Percentiles rank a stretch among this genome's conserved stretches.
Conservation (phyloP, 2,888 invertebrate species). For the Rhingia campestris region DNA sequence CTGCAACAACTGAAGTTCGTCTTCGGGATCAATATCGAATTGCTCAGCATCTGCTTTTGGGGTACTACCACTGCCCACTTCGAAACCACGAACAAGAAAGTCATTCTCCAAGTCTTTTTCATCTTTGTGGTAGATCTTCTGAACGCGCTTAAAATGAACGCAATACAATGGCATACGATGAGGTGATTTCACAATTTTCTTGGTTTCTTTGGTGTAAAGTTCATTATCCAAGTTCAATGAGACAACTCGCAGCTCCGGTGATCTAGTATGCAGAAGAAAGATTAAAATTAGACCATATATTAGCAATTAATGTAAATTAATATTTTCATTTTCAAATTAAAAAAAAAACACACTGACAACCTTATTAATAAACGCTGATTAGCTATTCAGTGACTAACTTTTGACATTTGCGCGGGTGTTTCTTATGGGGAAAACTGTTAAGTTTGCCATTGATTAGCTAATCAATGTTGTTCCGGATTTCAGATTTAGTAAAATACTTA, state of each 20-base stretch:
- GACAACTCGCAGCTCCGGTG: conserved; percentile 52
- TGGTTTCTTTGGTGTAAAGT: not conserved
- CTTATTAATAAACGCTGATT: no score
- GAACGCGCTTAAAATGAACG: conserved; percentile 38
- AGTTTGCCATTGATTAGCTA: no score
- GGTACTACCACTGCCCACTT: conserved; percentile 12
- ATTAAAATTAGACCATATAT: not conserved
- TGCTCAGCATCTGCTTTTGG: not conserved
- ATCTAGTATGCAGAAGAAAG: conserved; percentile 11
- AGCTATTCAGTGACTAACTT: no score
- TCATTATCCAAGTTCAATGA: conserved; percentile 52
- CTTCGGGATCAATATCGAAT: not conserved
- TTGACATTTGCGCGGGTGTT: no score
- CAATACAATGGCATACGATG: conserved; percentile 57
- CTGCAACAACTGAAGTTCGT: conserved; percentile 13
- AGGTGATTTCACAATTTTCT: conserved; percentile 28
- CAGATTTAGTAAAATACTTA: no score
- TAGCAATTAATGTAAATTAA: conserved; percentile 8
- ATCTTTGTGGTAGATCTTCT: conserved; percentile 19
- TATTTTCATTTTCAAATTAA: not conserved
- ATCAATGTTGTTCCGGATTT: no score
- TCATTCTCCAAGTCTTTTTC: conserved; percentile 28
- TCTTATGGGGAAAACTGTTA: no score
- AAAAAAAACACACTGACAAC: no score
- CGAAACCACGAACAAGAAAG: conserved; percentile 56